Evolutionary conservation across 2,888 invertebrate species (phyloP).

Genomic region (Sussaba pulchella): DNA sequence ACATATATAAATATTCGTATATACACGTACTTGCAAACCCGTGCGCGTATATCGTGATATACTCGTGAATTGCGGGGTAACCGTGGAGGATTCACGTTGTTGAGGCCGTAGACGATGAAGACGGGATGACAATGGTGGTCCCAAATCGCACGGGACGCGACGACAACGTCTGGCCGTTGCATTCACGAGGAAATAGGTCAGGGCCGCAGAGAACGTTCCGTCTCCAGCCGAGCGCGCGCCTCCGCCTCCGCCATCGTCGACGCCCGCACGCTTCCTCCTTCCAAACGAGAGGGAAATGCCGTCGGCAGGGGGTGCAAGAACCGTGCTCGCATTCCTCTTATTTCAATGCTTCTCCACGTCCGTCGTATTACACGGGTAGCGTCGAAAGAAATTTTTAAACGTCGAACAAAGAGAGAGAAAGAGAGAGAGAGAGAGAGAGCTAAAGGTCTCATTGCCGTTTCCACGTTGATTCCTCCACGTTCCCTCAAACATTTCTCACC

Average conservation of each 20-base stretch:
- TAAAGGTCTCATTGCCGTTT: slow-evolving; percentile 3
- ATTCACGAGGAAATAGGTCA: slow-evolving; percentile 77
- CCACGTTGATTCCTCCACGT: slow-evolving; percentile 43
- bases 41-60: background rate
- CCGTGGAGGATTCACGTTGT: slow-evolving; percentile 19
- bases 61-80: slow-evolving; percentile 2
- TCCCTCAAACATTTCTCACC: background rate
- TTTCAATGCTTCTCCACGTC: slow-evolving; percentile 8
- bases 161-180: slow-evolving; percentile 64
- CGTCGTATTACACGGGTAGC: slow-evolving; percentile 18
- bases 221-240: too few species aligned
- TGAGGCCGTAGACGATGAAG: slow-evolving; percentile 38
- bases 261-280: slow-evolving; percentile 71
- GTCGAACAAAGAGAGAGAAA: slow-evolving; percentile 12
- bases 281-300: slow-evolving; percentile 62
- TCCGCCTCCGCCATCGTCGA: slow-evolving; percentile 37
- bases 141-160: slow-evolving; percentile 55
- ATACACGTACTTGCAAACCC: background rate
- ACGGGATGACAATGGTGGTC: slow-evolving; percentile 62
- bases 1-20: slow-evolving; percentile 6
- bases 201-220: slow-evolving; percentile 68
- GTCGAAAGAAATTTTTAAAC: slow-evolving; percentile 54
- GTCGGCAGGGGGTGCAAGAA: slow-evolving; percentile 40
- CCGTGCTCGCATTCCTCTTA: slow-evolving; percentile 32
- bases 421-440: slow-evolving; percentile 1